Base-by-base conservation (phyloP, 2,113 vertebrate species). In the Nycticebus coucang region DNA sequence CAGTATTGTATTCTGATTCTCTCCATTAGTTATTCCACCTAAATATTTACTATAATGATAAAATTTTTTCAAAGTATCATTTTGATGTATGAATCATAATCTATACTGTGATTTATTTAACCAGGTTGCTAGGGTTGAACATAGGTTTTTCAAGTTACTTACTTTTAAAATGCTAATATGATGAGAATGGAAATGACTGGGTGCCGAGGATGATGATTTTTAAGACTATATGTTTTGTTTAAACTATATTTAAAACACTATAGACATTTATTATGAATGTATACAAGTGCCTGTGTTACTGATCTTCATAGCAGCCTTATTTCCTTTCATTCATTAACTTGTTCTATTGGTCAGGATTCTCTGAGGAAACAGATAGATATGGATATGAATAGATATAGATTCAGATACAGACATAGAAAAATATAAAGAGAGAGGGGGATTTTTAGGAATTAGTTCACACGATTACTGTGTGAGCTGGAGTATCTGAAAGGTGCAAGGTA, bases 21-120 rank as follows among this genome's bases (percentile, higher is more conserved):
- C 72, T 82, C 22, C 10, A 72, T n/a, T 82, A 59, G 30, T 37
- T 93, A n/a, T 35, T 91, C 22, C 55, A 77, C 15, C 59, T 17
- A 41, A 89, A 17, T 5, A 37, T 77, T 86, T 89, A 37, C 13
- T 41, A 30, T 83, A 60, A 57, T 59, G n/a, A 60, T 74, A 78
- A 50, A 60, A 82, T 86, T 12, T 78, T 90, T 55, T 83, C 62
- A 74, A 88, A 69, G 66, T 37, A 62, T 94, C 33, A 85, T 85
- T 81, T 89, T 45, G 84, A 55, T 86, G 72, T 15, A 81, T 75
- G n/a, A 84, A 91, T 93, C 13, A 35, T 69, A 62, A 30, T 75
- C n/a, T 69, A 33, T 75, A n/a, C 35, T 78, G 5, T 66, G 55
- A 83, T 89, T 71, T 94, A 87, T 94, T 89, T 89, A 41, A 78